Evolutionary conservation across 2,797 vertebrate genomes (phyloP).

Genomic region (Orestias chungarensis): DNA sequence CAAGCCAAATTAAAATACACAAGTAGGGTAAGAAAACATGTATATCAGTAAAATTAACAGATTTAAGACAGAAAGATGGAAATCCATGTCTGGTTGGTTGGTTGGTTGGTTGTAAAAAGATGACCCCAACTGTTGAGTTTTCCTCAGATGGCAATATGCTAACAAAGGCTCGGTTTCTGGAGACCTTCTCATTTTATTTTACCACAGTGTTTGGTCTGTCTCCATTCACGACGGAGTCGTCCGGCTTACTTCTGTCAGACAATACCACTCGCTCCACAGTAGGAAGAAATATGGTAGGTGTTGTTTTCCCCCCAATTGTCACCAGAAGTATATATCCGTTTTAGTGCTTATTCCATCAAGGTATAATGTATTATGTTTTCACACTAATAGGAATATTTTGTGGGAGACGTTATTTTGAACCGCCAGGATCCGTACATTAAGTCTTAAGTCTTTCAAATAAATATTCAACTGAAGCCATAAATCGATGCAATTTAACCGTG

Average conservation of each 20-base stretch:
- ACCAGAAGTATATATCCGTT: not conserved
- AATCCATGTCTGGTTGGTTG: slow-evolving; percentile 19
- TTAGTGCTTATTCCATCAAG: not conserved
- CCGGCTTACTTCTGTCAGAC: not conserved
- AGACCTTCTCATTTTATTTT: not conserved
- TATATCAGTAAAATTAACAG: not conserved
- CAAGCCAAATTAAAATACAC: not conserved
- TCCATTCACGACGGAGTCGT: not conserved
- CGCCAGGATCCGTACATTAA: not conserved
- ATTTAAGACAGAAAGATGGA: slow-evolving; percentile 36
- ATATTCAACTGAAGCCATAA: not conserved
- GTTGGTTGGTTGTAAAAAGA: not conserved
- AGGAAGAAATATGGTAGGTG: not conserved
- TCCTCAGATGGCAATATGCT: not conserved
- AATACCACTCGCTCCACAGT: not conserved
- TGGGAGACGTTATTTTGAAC: not conserved
- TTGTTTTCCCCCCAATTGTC: no score
- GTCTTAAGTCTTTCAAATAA: not conserved
- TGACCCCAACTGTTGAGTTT: not conserved
- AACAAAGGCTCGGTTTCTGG: not conserved
- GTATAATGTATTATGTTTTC: not conserved
- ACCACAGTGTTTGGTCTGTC: not conserved
- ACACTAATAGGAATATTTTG: not conserved
- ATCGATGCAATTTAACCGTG: not conserved
- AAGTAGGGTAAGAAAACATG: not conserved